Evolutionary conservation across 2,797 vertebrate species (phyloP).

Genomic region (Alosa sapidissima): DNA sequence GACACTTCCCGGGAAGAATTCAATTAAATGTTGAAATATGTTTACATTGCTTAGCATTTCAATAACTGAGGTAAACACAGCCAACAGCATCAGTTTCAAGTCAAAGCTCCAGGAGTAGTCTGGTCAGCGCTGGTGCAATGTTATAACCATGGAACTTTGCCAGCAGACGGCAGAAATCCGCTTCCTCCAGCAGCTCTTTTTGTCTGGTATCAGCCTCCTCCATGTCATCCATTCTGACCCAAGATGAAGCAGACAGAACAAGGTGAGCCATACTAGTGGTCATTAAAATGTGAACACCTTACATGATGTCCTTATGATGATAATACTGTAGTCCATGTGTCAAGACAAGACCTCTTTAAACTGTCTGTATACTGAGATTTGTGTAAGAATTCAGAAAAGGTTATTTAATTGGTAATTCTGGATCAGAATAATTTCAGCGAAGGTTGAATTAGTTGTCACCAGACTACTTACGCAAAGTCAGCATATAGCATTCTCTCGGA

Average conservation of each 20-base stretch:
- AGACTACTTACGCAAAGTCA: conserved; percentile 29
- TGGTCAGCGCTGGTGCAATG: conserved; percentile 16
- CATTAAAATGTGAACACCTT: too few relatives aligned
- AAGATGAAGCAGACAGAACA: background rate
- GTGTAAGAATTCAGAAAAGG: too few relatives aligned
- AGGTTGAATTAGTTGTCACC: background rate
- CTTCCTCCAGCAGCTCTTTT: conserved; percentile 9
- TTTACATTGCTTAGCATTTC: background rate
- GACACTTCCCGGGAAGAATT: background rate
- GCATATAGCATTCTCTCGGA: conserved; percentile 51
- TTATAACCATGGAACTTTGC: background rate
- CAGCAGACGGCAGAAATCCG: conserved; percentile 25
- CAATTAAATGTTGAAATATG: too few relatives aligned
- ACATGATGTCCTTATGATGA: background rate
- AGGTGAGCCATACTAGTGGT: background rate
- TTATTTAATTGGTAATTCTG: background rate
- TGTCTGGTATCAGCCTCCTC: conserved; percentile 19
- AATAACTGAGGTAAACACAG: background rate
- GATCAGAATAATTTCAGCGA: too few relatives aligned
- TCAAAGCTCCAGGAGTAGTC: background rate
- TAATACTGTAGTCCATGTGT: background rate
- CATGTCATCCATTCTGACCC: conserved; percentile 26
- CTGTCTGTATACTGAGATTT: background rate
- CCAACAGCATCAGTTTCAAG: background rate
- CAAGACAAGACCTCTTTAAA: background rate